Conservation (phyloP, 1,140 invertebrate genomes). For the Drosophila lacteicornis region DNA sequence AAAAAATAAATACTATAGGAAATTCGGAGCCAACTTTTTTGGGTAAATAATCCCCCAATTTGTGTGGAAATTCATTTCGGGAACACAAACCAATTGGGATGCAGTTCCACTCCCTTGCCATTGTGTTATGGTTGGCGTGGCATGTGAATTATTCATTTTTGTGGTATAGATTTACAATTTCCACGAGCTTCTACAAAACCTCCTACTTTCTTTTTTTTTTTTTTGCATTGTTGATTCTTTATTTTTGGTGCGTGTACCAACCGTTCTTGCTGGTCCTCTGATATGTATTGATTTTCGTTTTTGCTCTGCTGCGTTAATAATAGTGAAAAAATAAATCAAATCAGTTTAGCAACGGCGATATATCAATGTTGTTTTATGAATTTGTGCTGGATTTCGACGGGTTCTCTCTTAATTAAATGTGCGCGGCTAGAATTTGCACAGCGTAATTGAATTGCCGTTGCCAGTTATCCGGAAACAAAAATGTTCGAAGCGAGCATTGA, state of each 20-base stretch:
- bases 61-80: slow-evolving; percentile 32
- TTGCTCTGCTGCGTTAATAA: slow-evolving; percentile 37
- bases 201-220: slow-evolving; percentile 12
- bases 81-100: slow-evolving; percentile 48
- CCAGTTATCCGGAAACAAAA: slow-evolving; percentile 19
- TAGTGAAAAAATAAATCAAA: slow-evolving; percentile 72
- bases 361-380: slow-evolving; percentile 44
- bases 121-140: slow-evolving; percentile 34
- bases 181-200: slow-evolving; percentile 38
- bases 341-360: slow-evolving; percentile 48
- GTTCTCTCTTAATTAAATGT: slow-evolving; percentile 68
- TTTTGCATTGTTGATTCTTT: slow-evolving; percentile 23
- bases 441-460: slow-evolving; percentile 59
- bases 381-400: slow-evolving; percentile 40
- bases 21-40: neutral
- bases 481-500: neutral
- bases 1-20: neutral
- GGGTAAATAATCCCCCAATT: slow-evolving; percentile 29
- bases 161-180: slow-evolving; percentile 76
- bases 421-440: slow-evolving; percentile 56
- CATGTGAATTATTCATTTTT: slow-evolving; percentile 74
- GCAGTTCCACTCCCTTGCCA: slow-evolving; percentile 23
- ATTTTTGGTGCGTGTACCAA: slow-evolving; percentile 29
- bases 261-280: slow-evolving; percentile 17
- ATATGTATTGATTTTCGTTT: slow-evolving; percentile 48